Evolutionary conservation across 2,888 invertebrate species (phyloP).

Genomic region (Amblyteles armatorius): DNA sequence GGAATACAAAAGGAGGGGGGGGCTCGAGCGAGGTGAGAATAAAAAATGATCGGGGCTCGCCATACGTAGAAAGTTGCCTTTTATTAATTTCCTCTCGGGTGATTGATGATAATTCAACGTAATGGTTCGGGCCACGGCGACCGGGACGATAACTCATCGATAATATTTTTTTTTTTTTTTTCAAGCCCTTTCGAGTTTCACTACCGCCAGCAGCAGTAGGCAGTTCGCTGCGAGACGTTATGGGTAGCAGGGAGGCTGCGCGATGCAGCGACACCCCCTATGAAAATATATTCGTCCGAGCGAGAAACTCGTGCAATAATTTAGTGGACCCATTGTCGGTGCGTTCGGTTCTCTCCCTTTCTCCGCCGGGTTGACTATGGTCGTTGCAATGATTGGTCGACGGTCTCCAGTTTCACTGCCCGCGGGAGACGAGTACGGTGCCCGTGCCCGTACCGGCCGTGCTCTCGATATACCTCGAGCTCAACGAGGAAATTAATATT

Average conservation of each 20-base stretch:
- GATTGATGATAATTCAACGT: constrained; percentile 77
- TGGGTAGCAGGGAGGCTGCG: constrained; percentile 62
- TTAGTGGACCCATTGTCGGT: constrained; percentile 73
- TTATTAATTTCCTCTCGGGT: constrained; percentile 75
- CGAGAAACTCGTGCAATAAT: constrained; percentile 75
- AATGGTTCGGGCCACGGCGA: constrained; percentile 73
- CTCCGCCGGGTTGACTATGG: constrained; percentile 43
- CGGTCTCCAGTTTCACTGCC: constrained; percentile 73
- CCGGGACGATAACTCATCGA: constrained; percentile 73
- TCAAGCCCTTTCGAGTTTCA: constrained; percentile 64
- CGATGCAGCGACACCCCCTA: constrained; percentile 57
- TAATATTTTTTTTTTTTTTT: constrained; percentile 15
- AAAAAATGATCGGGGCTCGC: constrained; percentile 3
- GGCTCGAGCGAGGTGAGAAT: background rate
- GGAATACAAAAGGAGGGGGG: background rate
- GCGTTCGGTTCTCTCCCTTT: constrained; percentile 41
- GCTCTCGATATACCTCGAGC: constrained; percentile 50
- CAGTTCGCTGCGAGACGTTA: constrained; percentile 50
- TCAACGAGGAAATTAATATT: constrained; percentile 66
- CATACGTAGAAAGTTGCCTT: constrained; percentile 66
- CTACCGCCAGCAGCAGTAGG: constrained; percentile 38
- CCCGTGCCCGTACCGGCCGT: constrained; percentile 4
- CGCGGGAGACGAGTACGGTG: constrained; percentile 51
- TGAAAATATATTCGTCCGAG: constrained; percentile 55
- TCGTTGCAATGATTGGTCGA: constrained; percentile 75